These are phyloP conservation scores for Eustalomyia histrio DNA, from an alignment of 2,888 invertebrate species.

Conservation along the genomic window DNA sequence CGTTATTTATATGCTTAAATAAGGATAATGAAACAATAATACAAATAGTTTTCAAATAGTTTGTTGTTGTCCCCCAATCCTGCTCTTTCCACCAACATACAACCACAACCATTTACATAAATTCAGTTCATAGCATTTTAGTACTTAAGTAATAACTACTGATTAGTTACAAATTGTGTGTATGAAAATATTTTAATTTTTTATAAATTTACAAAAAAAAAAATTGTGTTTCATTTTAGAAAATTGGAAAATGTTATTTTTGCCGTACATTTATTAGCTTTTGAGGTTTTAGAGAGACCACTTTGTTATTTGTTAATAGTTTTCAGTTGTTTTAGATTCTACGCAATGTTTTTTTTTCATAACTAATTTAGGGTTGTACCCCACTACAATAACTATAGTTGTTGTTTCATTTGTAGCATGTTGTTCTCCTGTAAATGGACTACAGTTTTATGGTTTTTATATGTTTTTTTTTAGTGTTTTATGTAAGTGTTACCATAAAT, in stretches of 20 bases:
- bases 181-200: conserved; percentile 36
- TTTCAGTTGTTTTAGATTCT: conserved; percentile 5
- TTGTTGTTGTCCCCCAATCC: background rate
- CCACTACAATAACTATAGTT: background rate
- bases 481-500: conserved; percentile 66
- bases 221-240: conserved; percentile 21
- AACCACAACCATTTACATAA: background rate
- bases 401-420: background rate
- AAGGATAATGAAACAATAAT: conserved; percentile 4
- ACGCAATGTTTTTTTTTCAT: conserved; percentile 14
- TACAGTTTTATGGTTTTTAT: conserved; percentile 29
- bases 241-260: conserved; percentile 39
- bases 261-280: conserved; percentile 54
- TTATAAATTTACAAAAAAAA: conserved; percentile 47
- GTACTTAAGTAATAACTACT: background rate
- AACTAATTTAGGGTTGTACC: conserved; percentile 4
- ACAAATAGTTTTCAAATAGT: conserved; percentile 5
- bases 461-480: conserved; percentile 49
- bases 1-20: conserved; percentile 7
- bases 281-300: conserved; percentile 30
- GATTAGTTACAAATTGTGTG: conserved; percentile 1
- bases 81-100: background rate
- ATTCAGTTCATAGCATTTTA: background rate
- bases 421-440: conserved; percentile 49
- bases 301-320: background rate